These are phyloP conservation scores for Pantherophis guttatus DNA, from an alignment of 2,113 vertebrate genomes.

Conservation along the genomic window DNA sequence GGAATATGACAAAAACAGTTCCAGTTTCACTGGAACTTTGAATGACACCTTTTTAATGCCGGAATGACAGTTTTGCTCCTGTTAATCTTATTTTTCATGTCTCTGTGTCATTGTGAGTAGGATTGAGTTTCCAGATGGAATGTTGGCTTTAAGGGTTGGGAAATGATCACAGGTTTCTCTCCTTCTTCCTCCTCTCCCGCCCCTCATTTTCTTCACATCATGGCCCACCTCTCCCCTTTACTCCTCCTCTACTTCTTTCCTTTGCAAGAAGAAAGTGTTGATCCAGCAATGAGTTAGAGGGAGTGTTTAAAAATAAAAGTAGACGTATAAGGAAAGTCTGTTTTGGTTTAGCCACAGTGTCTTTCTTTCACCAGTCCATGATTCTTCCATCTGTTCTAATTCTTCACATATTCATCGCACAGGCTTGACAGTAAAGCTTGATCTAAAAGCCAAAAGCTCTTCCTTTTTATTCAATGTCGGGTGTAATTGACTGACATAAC, in stretches of 20 bases:
- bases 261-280: slow-evolving; percentile 72
- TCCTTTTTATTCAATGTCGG: slow-evolving; percentile 35
- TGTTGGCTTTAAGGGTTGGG: slow-evolving; percentile 61
- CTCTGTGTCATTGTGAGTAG: slow-evolving; percentile 39
- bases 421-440: background rate
- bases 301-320: slow-evolving; percentile 80
- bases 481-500: slow-evolving; percentile 23
- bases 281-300: slow-evolving; percentile 67
- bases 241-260: slow-evolving; percentile 58
- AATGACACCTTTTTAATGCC: slow-evolving; percentile 57
- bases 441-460: slow-evolving; percentile 31
- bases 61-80: slow-evolving; percentile 66
- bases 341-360: slow-evolving; percentile 58
- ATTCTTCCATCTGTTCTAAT: slow-evolving; percentile 44
- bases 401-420: slow-evolving; percentile 25
- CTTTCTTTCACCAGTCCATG: slow-evolving; percentile 21
- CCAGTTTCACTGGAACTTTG: slow-evolving; percentile 43
- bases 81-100: slow-evolving; percentile 64
- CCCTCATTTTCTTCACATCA: slow-evolving; percentile 29
- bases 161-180: slow-evolving; percentile 57
- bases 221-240: slow-evolving; percentile 26
- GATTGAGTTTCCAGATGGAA: slow-evolving; percentile 73
- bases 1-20: slow-evolving; percentile 46
- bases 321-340: slow-evolving; percentile 67
- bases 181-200: slow-evolving; percentile 28